phyloP scores from a whole-genome alignment of 2,888 invertebrate genomes.

The Ypsolopha scabrella region DNA sequence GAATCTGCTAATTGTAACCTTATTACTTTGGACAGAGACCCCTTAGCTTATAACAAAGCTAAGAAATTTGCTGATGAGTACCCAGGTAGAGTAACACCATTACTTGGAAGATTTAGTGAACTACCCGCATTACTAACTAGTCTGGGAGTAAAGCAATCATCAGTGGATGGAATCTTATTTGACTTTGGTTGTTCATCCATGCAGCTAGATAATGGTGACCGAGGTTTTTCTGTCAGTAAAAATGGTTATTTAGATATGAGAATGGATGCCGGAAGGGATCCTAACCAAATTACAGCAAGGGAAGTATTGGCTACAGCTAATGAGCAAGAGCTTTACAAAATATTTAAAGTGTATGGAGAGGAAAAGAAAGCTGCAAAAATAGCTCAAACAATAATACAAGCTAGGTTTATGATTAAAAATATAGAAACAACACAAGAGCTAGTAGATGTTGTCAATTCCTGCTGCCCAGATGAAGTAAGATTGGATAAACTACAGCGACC shows the following conservation, averaged over 20 bases:
- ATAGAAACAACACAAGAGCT: slow-evolving; percentile 88
- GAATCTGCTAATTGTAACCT: slow-evolving; percentile 75
- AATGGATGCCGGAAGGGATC: slow-evolving; percentile 85
- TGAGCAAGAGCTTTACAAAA: slow-evolving; percentile 82
- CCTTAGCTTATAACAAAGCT: slow-evolving; percentile 79
- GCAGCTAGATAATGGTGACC: slow-evolving; percentile 85
- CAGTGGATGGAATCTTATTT: slow-evolving; percentile 89
- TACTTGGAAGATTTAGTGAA: slow-evolving; percentile 91
- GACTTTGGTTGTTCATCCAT: slow-evolving; percentile 97
- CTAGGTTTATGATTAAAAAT: slow-evolving; percentile 79
- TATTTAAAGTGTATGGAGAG: slow-evolving; percentile 93
- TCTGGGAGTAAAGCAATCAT: slow-evolving; percentile 70
- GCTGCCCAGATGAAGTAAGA: slow-evolving; percentile 66
- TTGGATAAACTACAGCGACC: slow-evolving; percentile 81
- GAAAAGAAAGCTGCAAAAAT: slow-evolving; percentile 90
- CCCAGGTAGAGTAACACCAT: slow-evolving; percentile 80
- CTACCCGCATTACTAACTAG: slow-evolving; percentile 75
- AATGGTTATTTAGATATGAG: slow-evolving; percentile 96
- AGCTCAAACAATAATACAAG: slow-evolving; percentile 87
- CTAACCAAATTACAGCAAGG: slow-evolving; percentile 83
- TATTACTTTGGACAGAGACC: slow-evolving; percentile 91
- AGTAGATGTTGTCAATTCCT: slow-evolving; percentile 77
- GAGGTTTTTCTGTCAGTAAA: slow-evolving; percentile 89
- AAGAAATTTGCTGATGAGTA: slow-evolving; percentile 73
- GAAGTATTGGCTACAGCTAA: slow-evolving; percentile 86